Evolutionary conservation across 2,797 vertebrate species (phyloP), one percentile per base, ranked within the genome.

Genomic region (Margarornis squamiger): DNA sequence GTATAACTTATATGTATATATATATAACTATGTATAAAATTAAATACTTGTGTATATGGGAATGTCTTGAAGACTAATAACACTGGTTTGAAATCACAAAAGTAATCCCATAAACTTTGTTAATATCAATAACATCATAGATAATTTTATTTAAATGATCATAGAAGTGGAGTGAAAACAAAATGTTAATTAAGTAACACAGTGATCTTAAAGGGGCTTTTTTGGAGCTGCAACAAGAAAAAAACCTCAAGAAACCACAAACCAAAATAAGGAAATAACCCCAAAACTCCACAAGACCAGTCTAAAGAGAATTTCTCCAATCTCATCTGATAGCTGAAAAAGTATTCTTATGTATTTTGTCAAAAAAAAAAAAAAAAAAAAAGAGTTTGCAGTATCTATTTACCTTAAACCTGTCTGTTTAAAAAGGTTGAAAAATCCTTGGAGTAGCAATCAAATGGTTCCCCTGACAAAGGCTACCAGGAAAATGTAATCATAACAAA

Each of bases 211-310:
- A 77, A 43, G 6, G 49, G 23, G 46, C 14, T 55, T 14, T 72
- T 57, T 45, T 39, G 29, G 21, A 54, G 21, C 9, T 66, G 10
- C 4, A 61, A 24, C 5, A 66, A 79, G 14, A 73, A 51, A 34
- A 34, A 5, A 2, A 1, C 15, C 5, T 21, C 0, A 11, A n/a
- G 57, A 27, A 2, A 27, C 3, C 15, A 18, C 2, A 84, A 52
- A 29, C 2, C 3, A 45, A 58, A 70, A 36, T 23, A 41, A 41
- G 54, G n/a, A 45, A 34, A 67, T 4, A 41, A 68, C 13, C 2
- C 1, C 1, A 8, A 84, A 73, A 0, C 9, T 23, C 10, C 26
- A 27, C 7, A 55, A 39, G 41, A 67, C 16, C 10, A 11, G 3
- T 14, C 18, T 67, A 49, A 71, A 84, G 13, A 61, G 9, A 38